Evolutionary conservation across 2,113 vertebrate species (phyloP), one percentile per base, ranked within the genome.

Genomic region (Anoplopoma fimbria): DNA sequence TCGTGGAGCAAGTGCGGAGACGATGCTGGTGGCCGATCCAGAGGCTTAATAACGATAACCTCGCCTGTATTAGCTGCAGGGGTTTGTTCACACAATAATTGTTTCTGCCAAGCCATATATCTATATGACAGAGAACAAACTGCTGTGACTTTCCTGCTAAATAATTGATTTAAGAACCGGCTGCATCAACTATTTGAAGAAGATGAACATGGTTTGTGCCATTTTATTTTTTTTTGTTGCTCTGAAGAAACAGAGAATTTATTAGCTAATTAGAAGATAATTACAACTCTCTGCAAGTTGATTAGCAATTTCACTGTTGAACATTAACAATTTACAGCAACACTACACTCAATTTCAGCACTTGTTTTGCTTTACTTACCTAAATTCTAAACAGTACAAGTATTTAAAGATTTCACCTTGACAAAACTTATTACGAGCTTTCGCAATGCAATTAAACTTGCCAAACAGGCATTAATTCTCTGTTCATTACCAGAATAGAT

Each of bases 361-460:
- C 88, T 95, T 96, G 96, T 96, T 96, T 97, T 96, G 95, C 96
- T 96, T 96, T 93, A 95, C 92, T 94, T 96, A 96, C 78, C 40
- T 95, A 96, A 96, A 96, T 97, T 97, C 96, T 97, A 98, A 98
- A 96, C 95, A 96, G 96, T 88, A 91, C 95, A 95, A 95, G 96
- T 97, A 97, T 97, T 98, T 97, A 97, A 97, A 97, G 96, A 97
- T 97, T 96, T 95, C 96, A 96, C 95, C 95, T 96, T 94, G 96
- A 96, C 96, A 94, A 94, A 95, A 95, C 93, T 95, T 96, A 96
- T 97, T 96, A 96, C 84, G 82, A 87, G 81, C 87, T 82, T 75
- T 71, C 75, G 94, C 87, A 95, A n/a, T 93, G 95, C 96, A 97
- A 98, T 97, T 98, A 96, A 97, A 96, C 95, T 95, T 94, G 94